Conservation (phyloP, 2,113 vertebrate genomes). For the Hepsetus odoe region DNA sequence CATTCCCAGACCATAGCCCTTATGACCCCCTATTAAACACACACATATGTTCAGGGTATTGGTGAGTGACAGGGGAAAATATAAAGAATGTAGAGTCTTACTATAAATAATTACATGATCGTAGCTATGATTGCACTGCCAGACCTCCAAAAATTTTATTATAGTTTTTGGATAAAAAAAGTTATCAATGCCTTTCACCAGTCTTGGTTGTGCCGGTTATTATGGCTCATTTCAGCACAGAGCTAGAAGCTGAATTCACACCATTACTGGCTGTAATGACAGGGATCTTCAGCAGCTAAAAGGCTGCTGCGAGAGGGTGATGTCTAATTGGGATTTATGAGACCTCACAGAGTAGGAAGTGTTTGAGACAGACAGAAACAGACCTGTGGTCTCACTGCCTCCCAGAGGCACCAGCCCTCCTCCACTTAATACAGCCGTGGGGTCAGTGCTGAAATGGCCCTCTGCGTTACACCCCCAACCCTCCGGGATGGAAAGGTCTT, state of each 20-base stretch:
- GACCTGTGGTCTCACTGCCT: constrained; percentile 76
- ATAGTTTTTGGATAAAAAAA: too few species aligned
- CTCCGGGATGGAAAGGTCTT: constrained; percentile 69
- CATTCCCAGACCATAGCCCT: constrained; percentile 77
- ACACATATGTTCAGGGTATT: background rate
- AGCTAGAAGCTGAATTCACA: background rate
- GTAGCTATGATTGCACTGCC: too few species aligned
- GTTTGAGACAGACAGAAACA: background rate
- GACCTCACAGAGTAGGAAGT: constrained; percentile 16
- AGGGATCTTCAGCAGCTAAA: background rate
- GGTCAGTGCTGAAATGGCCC: constrained; percentile 68
- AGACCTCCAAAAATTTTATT: too few species aligned
- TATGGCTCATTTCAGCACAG: background rate
- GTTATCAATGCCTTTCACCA: background rate
- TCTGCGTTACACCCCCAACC: constrained; percentile 76
- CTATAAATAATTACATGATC: too few species aligned
- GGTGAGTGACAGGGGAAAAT: too few species aligned
- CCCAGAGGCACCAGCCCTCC: constrained; percentile 78
- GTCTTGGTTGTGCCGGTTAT: background rate
- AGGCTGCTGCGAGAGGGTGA: background rate
- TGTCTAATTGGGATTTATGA: background rate
- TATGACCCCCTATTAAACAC: constrained; percentile 73
- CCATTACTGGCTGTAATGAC: constrained; percentile 27
- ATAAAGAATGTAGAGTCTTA: too few species aligned
- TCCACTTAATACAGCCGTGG: constrained; percentile 67